Conservation (phyloP, 2,888 invertebrate genomes). For the Thalpophila matura region DNA sequence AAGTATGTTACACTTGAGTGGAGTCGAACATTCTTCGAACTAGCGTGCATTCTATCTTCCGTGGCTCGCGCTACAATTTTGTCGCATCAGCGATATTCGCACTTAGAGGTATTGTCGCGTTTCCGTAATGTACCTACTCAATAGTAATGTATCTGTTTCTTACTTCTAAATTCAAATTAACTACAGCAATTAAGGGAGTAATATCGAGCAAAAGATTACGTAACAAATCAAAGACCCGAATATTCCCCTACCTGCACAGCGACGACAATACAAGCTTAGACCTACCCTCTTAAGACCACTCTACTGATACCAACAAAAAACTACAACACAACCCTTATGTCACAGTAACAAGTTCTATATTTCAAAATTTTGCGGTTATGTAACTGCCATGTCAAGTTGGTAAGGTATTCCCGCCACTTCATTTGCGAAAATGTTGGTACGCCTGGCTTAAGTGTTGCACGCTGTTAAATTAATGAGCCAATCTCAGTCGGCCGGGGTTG, state of each 20-base stretch:
- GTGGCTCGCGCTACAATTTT: too few relatives aligned
- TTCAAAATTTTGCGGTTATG: conserved; percentile 34
- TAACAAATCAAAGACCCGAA: conserved; percentile 81
- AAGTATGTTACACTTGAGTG: too few relatives aligned
- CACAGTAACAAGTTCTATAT: conserved; percentile 22
- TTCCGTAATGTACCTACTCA: too few relatives aligned
- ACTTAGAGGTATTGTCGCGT: too few relatives aligned
- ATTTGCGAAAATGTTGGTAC: conserved; percentile 88
- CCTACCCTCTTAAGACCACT: conserved; percentile 61
- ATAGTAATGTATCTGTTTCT: conserved; percentile 30
- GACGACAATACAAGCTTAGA: conserved; percentile 80
- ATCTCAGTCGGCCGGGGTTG: conserved; percentile 83
- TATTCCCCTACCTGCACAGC: conserved; percentile 75
- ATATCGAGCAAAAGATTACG: conserved; percentile 77
- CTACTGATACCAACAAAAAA: conserved; percentile 5
- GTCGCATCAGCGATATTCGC: too few relatives aligned
- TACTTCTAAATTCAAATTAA: conserved; percentile 68
- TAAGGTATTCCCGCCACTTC: conserved; percentile 84
- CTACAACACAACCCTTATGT: conserved; percentile 50
- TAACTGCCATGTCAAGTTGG: conserved; percentile 60
- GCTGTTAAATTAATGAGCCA: conserved; percentile 91
- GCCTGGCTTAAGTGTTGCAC: conserved; percentile 89
- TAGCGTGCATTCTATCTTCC: too few relatives aligned
- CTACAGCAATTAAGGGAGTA: conserved; percentile 70
- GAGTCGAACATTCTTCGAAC: too few relatives aligned